phyloP scores from a whole-genome alignment of 2,113 vertebrate species.

The Spizaetus ornatus region DNA sequence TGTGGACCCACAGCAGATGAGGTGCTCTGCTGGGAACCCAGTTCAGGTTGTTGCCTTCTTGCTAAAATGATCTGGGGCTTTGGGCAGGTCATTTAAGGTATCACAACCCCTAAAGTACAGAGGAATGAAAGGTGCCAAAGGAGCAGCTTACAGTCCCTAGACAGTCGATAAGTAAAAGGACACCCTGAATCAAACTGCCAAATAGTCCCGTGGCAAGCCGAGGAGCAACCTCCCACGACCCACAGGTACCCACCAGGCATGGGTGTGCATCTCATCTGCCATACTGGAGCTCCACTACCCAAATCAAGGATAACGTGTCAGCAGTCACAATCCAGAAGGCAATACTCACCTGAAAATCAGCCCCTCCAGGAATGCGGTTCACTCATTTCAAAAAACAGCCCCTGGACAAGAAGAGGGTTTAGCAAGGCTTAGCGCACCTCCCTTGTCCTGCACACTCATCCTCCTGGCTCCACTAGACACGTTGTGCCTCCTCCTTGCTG shows the following conservation, averaged over 20 bases:
- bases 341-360: not conserved
- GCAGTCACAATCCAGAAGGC: not conserved
- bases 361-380: not conserved
- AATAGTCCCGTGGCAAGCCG: not conserved
- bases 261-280: not conserved
- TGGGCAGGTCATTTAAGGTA: not conserved
- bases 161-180: not conserved
- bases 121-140: not conserved
- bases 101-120: not conserved
- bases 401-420: not conserved
- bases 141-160: not conserved
- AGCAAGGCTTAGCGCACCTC: not conserved
- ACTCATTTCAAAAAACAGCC: not conserved
- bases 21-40: not conserved
- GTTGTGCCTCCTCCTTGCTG: not conserved
- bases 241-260: not conserved
- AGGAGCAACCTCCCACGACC: not conserved
- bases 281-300: not conserved
- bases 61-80: not conserved
- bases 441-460: not conserved
- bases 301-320: no score
- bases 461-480: not conserved
- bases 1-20: not conserved
- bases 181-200: not conserved
- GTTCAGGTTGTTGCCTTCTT: not conserved